Evolutionary conservation across 2,797 vertebrate species (phyloP).

Genomic region (Emys orbicularis): DNA sequence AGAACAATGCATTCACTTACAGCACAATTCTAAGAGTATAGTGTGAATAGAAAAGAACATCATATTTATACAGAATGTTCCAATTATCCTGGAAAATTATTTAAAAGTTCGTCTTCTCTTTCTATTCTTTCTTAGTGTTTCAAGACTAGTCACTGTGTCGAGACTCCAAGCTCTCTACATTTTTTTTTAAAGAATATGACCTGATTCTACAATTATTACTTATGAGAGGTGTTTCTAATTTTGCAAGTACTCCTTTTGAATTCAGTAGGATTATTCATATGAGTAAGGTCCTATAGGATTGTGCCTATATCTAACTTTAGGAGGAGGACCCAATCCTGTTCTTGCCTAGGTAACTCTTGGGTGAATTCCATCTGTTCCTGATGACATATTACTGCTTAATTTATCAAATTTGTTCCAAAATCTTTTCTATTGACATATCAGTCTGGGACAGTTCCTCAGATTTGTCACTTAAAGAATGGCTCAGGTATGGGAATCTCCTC

Average conservation of each 20-base stretch:
- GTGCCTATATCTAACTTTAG: neutral
- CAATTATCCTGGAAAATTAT: neutral
- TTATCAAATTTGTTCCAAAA: too few species aligned
- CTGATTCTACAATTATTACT: neutral
- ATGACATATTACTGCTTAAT: too few species aligned
- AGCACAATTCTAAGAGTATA: neutral
- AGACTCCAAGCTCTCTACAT: neutral
- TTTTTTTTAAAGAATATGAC: neutral
- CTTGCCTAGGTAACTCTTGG: neutral
- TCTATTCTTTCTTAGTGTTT: neutral
- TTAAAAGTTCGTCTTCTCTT: neutral
- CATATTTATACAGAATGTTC: neutral
- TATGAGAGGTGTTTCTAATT: neutral
- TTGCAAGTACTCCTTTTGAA: neutral
- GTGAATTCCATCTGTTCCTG: too few species aligned
- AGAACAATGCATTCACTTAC: neutral
- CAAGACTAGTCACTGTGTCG: neutral
- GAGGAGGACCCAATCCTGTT: neutral
- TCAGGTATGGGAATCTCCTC: too few species aligned
- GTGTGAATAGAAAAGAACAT: neutral
- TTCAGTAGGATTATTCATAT: neutral
- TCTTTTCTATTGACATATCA: too few species aligned
- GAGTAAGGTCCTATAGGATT: neutral
- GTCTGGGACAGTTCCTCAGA: too few species aligned
- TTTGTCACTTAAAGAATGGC: too few species aligned